Evolutionary conservation across 2,113 vertebrate genomes (phyloP), one percentile per base, ranked within the genome.

Genomic region (Cheilinus undulatus): DNA sequence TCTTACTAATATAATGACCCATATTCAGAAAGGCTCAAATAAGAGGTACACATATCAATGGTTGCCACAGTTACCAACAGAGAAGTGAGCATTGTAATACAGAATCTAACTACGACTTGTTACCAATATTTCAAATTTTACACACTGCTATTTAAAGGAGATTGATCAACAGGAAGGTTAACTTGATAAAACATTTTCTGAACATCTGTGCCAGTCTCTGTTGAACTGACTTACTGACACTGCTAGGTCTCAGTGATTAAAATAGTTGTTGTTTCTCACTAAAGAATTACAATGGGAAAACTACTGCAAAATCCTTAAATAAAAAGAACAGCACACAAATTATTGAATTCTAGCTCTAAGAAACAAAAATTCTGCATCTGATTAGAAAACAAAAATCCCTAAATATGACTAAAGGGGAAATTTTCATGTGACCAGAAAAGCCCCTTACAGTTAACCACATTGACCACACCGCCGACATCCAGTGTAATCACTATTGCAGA

Each of bases 361-460:
- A 36, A 36, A 4, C 36, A 14, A 14, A 4, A 38, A 38, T 4
- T 42, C 17, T 42, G 7, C 17, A 17, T 17, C 4, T 19, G 40
- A 17, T 42, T n/a, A n/a, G 14, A 19, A 42, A 14, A 19, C 5
- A 40, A 34, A 42, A 15, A 3, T 42, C 17, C 40, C 8, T 4
- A 38, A 17, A 64, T 19, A n/a, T 7, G 43, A 53, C 12, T 13
- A 3, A 0, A 28, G 15, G 28, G n/a, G 40, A 28, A 52, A 5
- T 42, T 78, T 71, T 59, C 28, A 49, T 0, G 3, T 32, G 30
- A 75, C 13, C 17, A 43, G 10, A 69, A 19, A 60, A 23, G 48
- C 56, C 10, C 27, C 60, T 19, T 50, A 52, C 15, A 61, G 23
- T 43, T 30, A 74, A 74, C 53, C 52, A n/a, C 56, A 26, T 20